phyloP scores from a whole-genome alignment of 2,888 invertebrate species.

The Sialis lutaria region DNA sequence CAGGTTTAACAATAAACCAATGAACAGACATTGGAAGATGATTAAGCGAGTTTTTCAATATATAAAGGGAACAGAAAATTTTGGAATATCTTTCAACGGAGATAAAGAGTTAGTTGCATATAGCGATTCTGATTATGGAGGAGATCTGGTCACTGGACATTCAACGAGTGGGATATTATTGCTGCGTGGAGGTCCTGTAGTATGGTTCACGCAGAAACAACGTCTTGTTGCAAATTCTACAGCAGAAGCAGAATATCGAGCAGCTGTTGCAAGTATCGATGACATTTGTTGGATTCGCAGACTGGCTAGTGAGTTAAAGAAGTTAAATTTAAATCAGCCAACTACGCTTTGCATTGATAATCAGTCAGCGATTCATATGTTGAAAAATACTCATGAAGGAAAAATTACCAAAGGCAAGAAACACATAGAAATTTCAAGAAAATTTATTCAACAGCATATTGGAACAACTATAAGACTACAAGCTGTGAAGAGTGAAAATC shows the following conservation, averaged over 20 bases:
- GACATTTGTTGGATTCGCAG: slow-evolving; percentile 10
- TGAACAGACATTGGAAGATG: slow-evolving; percentile 11
- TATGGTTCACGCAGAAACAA: slow-evolving; percentile 14
- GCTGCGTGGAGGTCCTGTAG: slow-evolving; percentile 13
- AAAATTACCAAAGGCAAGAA: slow-evolving; percentile 9
- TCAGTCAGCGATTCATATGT: slow-evolving; percentile 9
- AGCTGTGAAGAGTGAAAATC: slow-evolving; percentile 4
- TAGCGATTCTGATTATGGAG: slow-evolving; percentile 12
- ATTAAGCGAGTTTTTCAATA: slow-evolving; percentile 11
- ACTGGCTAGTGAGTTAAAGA: no score
- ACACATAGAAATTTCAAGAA: slow-evolving; percentile 22
- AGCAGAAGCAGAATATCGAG: slow-evolving; percentile 12
- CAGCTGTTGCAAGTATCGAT: slow-evolving; percentile 8
- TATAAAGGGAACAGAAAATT: slow-evolving; percentile 9
- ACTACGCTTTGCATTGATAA: slow-evolving; percentile 7
- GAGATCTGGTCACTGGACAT: slow-evolving; percentile 8
- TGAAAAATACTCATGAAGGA: slow-evolving; percentile 7
- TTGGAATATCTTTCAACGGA: slow-evolving; percentile 13
- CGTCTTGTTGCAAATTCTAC: slow-evolving; percentile 8
- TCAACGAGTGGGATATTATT: slow-evolving; percentile 15
- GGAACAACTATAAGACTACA: not conserved
- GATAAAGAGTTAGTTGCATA: slow-evolving; percentile 8
- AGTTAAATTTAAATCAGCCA: slow-evolving; percentile 2
- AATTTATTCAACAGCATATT: slow-evolving; percentile 5
- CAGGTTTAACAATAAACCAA: slow-evolving; percentile 9